Evolutionary conservation across 2,113 vertebrate genomes (phyloP).

Genomic region (Chaenocephalus aceratus): DNA sequence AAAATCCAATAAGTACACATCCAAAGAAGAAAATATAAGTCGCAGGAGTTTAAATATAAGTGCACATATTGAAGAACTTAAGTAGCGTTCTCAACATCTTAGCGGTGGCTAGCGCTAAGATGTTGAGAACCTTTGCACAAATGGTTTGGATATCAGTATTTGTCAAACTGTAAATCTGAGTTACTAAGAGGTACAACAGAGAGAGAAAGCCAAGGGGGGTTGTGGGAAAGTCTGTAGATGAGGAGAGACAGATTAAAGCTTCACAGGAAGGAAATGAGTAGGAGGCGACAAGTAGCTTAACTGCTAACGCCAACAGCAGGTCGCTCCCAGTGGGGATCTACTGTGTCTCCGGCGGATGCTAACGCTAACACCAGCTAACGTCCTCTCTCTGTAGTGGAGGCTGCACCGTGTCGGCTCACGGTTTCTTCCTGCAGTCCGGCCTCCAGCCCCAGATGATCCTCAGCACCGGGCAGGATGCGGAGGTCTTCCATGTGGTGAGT

Average conservation of each 20-base stretch:
- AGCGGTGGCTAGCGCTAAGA: not conserved
- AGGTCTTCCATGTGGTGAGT: conserved; percentile 95
- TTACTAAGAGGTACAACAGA: no score
- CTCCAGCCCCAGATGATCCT: conserved; percentile 94
- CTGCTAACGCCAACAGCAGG: conserved; percentile 70
- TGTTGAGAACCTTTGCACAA: not conserved
- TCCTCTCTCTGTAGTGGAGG: conserved; percentile 86
- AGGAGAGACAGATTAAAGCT: conserved; percentile 41
- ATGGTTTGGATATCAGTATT: conserved; percentile 3
- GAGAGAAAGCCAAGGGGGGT: not conserved
- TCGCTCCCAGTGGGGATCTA: conserved; percentile 61
- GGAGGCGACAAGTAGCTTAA: conserved; percentile 65
- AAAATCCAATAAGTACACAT: no score
- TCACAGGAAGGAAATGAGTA: conserved; percentile 62
- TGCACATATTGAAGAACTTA: not conserved
- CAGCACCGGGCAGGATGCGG: conserved; percentile 85
- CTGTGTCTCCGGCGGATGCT: conserved; percentile 42
- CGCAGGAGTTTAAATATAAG: no score
- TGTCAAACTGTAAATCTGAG: not conserved
- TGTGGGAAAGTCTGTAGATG: not conserved
- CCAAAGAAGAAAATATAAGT: no score
- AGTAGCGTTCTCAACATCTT: not conserved
- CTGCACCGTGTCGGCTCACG: conserved; percentile 93
- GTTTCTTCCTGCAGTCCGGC: conserved; percentile 92
- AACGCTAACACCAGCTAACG: conserved; percentile 43